Evolutionary conservation across 2,797 vertebrate species (phyloP).

Genomic region (Cheracebus regulus): DNA sequence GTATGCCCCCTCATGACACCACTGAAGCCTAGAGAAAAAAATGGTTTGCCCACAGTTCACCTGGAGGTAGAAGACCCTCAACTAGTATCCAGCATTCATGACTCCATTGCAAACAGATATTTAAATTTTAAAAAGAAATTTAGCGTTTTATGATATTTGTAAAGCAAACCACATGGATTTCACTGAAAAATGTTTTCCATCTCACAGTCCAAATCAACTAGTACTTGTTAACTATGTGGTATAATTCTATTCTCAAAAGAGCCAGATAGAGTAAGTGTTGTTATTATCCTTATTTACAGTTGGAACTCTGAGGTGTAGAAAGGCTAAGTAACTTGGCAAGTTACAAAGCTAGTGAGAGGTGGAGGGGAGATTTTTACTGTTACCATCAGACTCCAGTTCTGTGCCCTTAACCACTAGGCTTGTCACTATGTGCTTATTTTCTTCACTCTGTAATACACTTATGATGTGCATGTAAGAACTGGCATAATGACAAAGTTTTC

Average conservation of each 20-base stretch:
- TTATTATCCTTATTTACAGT: background rate
- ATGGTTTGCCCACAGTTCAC: background rate
- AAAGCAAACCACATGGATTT: background rate
- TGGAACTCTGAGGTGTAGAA: background rate
- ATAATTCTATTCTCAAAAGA: background rate
- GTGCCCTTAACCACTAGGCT: background rate
- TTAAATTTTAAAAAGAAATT: conserved; percentile 49
- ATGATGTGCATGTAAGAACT: background rate
- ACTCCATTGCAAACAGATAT: background rate
- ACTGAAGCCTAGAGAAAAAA: background rate
- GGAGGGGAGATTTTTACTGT: background rate
- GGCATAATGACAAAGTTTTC: background rate
- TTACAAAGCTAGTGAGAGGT: background rate
- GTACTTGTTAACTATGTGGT: background rate
- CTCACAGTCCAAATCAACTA: background rate
- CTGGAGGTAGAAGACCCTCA: background rate
- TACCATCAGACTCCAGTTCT: background rate
- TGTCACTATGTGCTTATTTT: background rate
- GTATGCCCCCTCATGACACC: background rate
- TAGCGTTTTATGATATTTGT: background rate
- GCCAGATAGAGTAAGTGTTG: background rate
- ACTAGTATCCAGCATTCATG: background rate
- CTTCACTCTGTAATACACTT: background rate
- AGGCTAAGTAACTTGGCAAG: background rate
- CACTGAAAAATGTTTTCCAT: background rate